These are phyloP conservation scores for Pantherophis vulpinus DNA, from an alignment of 2,797 vertebrate genomes.

Conservation along the genomic window DNA sequence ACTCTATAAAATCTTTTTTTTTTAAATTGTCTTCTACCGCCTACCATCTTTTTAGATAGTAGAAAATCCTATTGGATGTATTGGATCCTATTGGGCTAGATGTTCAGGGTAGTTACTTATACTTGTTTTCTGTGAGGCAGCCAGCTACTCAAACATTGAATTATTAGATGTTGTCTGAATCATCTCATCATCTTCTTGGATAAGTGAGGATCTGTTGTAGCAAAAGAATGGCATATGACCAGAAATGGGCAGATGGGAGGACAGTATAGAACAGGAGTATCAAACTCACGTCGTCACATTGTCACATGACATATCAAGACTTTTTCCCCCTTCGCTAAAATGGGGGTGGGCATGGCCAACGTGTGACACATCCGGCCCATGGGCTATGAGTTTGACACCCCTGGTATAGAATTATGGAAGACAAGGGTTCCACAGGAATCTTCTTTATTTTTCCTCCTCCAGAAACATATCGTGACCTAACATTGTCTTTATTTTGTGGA, in stretches of 20 bases:
- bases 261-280: not conserved
- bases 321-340: too few species aligned
- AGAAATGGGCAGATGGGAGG: not conserved
- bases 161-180: too few species aligned
- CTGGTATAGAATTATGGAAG: not conserved
- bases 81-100: not conserved
- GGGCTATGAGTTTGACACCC: too few species aligned
- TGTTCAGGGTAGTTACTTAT: not conserved
- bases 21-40: rapidly evolving
- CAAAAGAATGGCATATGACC: not conserved
- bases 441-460: not conserved
- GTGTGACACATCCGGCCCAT: too few species aligned
- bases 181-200: not conserved
- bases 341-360: too few species aligned
- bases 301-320: too few species aligned
- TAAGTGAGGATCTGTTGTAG: not conserved
- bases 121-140: not conserved
- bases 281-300: too few species aligned
- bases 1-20: not conserved
- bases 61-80: not conserved
- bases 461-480: too few species aligned
- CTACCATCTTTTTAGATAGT: not conserved
- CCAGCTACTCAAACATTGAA: not conserved
- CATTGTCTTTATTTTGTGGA: not conserved
- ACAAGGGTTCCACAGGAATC: not conserved